Base-by-base conservation (phyloP, 35 echinoderm and acorn worm species). In the Lytechinus variegatus region DNA sequence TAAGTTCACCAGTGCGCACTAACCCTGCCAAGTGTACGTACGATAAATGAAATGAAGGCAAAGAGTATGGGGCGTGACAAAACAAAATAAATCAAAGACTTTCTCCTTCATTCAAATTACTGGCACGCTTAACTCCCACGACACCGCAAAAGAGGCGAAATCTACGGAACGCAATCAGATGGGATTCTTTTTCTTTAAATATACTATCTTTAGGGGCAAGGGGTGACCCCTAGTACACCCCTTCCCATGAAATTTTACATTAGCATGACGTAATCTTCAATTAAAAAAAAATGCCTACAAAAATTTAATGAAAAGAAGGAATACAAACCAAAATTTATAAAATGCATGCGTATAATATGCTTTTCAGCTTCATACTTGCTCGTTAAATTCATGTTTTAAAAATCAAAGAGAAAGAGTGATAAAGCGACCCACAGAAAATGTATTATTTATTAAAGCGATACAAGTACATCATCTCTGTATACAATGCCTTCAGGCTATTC, bases 51-150 rank as follows among this genome's bases (percentile, higher is more conserved):
- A 79, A 79, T 79, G 66, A 79, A 79, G 66, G 66, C 66, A 24
- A 79, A 79, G 66, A 79, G n/a, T 79, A 79, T 79, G 66, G 66
- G 16, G 16, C 66, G 66, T 79, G 66, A 79, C 66, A 79, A 79
- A 79, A 79, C 66, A 79, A 79, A 79, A 79, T 79, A 79, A 79
- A 79, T 79, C 66, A 79, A 79, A 79, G 66, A 19, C 66, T 79
- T 79, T 79, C 66, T 79, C 66, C 66, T 79, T 79, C 66, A 79
- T 79, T 79, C 66, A 24, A 19, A 79, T 79, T 79, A 79, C 66
- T 24, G 19, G 16, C n/a, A 79, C 66, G 66, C n/a, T 79, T 79
- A 79, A 79, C 66, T 79, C 66, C 6, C 3, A 79, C 16, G 66
- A 24, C 66, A 79, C 66, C 66, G 66, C n/a, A 24, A 79, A 24